Evolutionary conservation across 2,888 invertebrate genomes (phyloP).

Genomic region (Polylopha cassiicola): DNA sequence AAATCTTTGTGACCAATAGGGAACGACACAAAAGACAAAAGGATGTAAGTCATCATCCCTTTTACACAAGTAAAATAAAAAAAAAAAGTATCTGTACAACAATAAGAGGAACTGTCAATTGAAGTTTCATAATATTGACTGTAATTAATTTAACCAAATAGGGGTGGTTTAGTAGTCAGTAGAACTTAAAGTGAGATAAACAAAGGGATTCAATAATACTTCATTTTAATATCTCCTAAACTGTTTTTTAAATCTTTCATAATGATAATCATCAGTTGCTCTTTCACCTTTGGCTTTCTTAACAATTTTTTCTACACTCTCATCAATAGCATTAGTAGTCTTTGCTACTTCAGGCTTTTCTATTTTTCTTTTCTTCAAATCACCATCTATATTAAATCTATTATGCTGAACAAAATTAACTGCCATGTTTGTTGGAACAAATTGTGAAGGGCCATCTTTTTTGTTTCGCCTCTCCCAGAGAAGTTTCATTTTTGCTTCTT

Average conservation of each 20-base stretch:
- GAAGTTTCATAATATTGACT: no score
- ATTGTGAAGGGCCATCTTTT: slow-evolving; percentile 94
- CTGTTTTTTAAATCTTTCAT: slow-evolving; percentile 97
- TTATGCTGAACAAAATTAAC: slow-evolving; percentile 99
- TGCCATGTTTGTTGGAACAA: slow-evolving; percentile 98
- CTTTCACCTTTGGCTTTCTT: slow-evolving; percentile 87
- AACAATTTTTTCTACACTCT: slow-evolving; percentile 73
- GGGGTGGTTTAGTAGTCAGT: no score
- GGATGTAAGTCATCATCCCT: no score
- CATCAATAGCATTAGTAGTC: slow-evolving; percentile 54
- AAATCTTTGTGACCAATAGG: no score
- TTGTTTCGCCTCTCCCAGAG: slow-evolving; percentile 93
- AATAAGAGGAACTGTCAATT: no score
- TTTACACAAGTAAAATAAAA: no score
- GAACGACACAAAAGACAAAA: no score
- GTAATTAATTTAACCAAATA: no score
- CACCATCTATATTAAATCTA: slow-evolving; percentile 93
- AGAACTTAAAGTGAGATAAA: no score
- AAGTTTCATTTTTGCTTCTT: slow-evolving; percentile 96
- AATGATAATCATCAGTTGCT: slow-evolving; percentile 98
- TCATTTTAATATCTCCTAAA: slow-evolving; percentile 86
- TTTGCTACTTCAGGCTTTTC: slow-evolving; percentile 72
- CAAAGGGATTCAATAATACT: background rate
- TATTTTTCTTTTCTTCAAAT: slow-evolving; percentile 78
- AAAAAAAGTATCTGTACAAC: no score